phyloP scores from a whole-genome alignment of 37 sponge, comb jelly and placozoan genomes.

The Hexactinellida sp. region DNA sequence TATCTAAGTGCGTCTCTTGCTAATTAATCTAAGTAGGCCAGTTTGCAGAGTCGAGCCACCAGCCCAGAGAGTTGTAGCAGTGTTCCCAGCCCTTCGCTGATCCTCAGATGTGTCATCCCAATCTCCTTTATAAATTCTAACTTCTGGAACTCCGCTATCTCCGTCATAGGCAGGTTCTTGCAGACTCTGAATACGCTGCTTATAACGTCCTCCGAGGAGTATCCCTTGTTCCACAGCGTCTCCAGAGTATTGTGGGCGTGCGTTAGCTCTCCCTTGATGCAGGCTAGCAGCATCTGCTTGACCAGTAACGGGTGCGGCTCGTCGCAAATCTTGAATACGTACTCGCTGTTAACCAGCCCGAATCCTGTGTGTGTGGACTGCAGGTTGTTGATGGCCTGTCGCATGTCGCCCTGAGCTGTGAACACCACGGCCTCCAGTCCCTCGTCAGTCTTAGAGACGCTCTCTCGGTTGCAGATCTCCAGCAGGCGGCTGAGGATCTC shows the following conservation, averaged over 20 bases:
- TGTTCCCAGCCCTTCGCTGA: slow-evolving; percentile 78
- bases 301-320: slow-evolving; percentile 97
- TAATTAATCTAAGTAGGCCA: not conserved
- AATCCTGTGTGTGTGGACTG: slow-evolving; percentile 86
- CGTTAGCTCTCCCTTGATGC: slow-evolving; percentile 51
- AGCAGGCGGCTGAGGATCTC: slow-evolving; percentile 67
- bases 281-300: slow-evolving; percentile 78
- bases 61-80: slow-evolving; percentile 87
- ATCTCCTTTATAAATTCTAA: slow-evolving; percentile 94
- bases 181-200: slow-evolving; percentile 85
- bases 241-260: slow-evolving; percentile 68
- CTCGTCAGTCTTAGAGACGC: slow-evolving; percentile 63
- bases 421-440: slow-evolving; percentile 91
- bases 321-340: slow-evolving; percentile 99
- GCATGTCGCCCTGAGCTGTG: slow-evolving; percentile 98
- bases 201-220: slow-evolving; percentile 91
- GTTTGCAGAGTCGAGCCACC: slow-evolving; percentile 75
- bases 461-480: slow-evolving; percentile 86
- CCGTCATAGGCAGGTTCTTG: slow-evolving; percentile 64
- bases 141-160: slow-evolving; percentile 75
- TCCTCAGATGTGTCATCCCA: slow-evolving; percentile 80
- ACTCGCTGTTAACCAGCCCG: slow-evolving; percentile 75
- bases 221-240: slow-evolving; percentile 91
- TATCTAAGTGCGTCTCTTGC: no score
- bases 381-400: slow-evolving; percentile 91